Conservation (phyloP, 23 tunicate species). For the Ascidia mentula region DNA sequence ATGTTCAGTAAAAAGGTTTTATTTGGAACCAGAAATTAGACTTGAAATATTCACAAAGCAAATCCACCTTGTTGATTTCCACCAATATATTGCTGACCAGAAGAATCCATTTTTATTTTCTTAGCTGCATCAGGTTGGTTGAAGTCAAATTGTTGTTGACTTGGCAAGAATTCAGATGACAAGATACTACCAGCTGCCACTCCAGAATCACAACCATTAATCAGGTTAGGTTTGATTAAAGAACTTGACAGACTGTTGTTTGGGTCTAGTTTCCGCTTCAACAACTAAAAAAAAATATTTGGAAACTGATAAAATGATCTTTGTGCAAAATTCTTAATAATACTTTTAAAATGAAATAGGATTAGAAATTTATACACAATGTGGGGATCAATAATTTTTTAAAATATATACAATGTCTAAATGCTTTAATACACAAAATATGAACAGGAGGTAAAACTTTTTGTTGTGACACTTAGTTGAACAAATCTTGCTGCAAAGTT, state of each 20-base stretch:
- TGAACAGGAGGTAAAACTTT: no score
- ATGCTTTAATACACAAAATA: no score
- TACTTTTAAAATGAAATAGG: no score
- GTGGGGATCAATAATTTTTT: no score
- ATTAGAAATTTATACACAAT: no score
- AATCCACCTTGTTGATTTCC: background rate
- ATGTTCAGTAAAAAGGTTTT: no score
- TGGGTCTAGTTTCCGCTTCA: constrained; percentile 41
- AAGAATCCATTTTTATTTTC: constrained; percentile 48
- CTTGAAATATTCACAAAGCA: background rate
- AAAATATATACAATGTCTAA: no score
- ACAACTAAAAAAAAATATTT: constrained; percentile 21
- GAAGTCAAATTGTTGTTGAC: constrained; percentile 9
- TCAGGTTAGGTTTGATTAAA: constrained; percentile 12
- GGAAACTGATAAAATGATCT: no score
- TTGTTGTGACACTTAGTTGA: no score
- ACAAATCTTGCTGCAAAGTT: no score
- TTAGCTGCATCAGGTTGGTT: constrained; percentile 14
- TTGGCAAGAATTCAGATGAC: background rate
- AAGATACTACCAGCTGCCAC: background rate
- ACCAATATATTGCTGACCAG: background rate
- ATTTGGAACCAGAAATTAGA: background rate
- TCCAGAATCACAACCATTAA: constrained; percentile 34
- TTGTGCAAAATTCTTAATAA: no score
- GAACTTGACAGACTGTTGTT: constrained; percentile 10